Evolutionary conservation across 2,888 invertebrate species (phyloP).

Genomic region (Phortica okadai): DNA sequence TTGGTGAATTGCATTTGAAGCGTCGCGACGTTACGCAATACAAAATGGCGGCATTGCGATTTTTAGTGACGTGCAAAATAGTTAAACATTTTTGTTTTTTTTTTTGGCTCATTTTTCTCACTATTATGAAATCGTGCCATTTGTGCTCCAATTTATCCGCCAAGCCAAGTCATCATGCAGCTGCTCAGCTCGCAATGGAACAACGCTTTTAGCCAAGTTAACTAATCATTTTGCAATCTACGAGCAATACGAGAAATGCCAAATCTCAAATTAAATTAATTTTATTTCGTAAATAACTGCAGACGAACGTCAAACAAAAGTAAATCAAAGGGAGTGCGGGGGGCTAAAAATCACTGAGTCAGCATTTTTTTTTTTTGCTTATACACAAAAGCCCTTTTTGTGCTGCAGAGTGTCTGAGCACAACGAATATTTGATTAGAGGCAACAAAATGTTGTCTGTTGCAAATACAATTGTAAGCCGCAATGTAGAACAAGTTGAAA

Average conservation of each 20-base stretch:
- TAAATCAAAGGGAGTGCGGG: not conserved
- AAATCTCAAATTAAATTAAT: slow-evolving; percentile 10
- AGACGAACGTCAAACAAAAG: not conserved
- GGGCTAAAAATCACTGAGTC: not conserved
- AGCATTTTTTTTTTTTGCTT: not conserved
- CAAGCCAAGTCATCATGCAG: too few relatives aligned
- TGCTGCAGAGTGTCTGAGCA: not conserved
- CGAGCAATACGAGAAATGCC: not conserved
- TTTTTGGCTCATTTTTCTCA: not conserved
- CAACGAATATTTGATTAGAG: not conserved
- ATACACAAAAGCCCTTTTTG: not conserved
- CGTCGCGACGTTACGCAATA: too few relatives aligned
- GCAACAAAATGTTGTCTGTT: too few relatives aligned
- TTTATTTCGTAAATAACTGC: not conserved
- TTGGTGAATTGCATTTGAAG: too few relatives aligned
- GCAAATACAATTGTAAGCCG: not conserved
- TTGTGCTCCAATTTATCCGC: too few relatives aligned
- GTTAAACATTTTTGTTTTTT: too few relatives aligned
- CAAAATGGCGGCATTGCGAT: too few relatives aligned
- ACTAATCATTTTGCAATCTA: not conserved
- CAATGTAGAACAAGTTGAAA: slow-evolving; percentile 15
- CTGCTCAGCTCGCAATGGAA: not conserved
- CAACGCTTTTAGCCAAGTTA: not conserved
- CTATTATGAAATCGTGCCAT: not conserved
- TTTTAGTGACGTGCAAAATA: too few relatives aligned